Evolutionary conservation across 2,113 vertebrate genomes (phyloP).

Genomic region (Gallinago undulata): DNA sequence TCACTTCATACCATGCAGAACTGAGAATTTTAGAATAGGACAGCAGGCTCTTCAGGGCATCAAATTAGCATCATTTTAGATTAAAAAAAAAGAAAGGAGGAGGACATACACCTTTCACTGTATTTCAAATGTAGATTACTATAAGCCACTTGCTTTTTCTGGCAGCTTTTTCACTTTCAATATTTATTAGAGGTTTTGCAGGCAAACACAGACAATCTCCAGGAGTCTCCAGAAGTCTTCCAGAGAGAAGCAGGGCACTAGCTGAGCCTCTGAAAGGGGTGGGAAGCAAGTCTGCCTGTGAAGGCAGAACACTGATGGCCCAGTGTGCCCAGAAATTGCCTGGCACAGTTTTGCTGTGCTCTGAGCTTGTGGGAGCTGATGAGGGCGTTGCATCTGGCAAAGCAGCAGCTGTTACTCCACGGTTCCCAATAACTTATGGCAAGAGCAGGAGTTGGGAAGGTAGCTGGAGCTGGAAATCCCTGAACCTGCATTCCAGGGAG

Average conservation of each 20-base stretch:
- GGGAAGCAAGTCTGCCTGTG: neutral
- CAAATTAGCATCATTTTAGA: neutral
- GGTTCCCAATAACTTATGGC: neutral
- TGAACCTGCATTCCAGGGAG: fast-evolving
- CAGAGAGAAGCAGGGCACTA: neutral
- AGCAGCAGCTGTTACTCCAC: neutral
- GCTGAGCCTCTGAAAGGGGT: neutral
- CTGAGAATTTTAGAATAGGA: neutral
- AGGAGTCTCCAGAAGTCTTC: neutral
- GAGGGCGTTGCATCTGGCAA: neutral
- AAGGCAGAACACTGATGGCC: neutral
- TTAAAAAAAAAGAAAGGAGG: neutral
- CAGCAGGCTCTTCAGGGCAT: neutral
- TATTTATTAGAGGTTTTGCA: neutral
- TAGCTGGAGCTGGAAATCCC: neutral
- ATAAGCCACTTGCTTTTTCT: neutral
- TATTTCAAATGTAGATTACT: neutral
- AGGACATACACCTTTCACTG: neutral
- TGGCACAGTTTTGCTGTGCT: neutral
- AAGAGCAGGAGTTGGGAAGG: neutral
- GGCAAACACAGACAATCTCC: neutral
- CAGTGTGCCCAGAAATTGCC: neutral
- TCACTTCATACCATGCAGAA: neutral
- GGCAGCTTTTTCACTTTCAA: neutral
- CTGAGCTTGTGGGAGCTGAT: neutral